Percentiles rank a stretch among this genome's conserved stretches.
phyloP scores from a whole-genome alignment of 2,888 invertebrate species.

The Heterodera filipjevi region DNA sequence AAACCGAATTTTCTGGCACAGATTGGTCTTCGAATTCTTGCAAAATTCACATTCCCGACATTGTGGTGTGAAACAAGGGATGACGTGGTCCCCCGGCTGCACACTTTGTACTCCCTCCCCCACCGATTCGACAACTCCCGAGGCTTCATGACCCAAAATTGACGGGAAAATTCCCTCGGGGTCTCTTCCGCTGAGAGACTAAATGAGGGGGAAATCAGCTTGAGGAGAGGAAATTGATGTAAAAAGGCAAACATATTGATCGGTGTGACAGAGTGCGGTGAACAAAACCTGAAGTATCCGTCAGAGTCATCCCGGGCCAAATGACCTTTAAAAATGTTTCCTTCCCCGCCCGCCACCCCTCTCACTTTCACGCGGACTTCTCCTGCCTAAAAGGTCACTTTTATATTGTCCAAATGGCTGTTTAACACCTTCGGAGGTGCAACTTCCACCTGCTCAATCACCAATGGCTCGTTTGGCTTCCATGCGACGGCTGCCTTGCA shows the following conservation, averaged over 20 bases:
- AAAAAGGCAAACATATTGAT: slow-evolving; percentile 19
- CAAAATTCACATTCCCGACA: slow-evolving; percentile 96
- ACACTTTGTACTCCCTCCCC: slow-evolving; percentile 75
- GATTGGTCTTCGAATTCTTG: slow-evolving; percentile 89
- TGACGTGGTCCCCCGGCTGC: slow-evolving; percentile 70
- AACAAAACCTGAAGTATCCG: slow-evolving; percentile 32
- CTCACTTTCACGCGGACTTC: slow-evolving; percentile 74
- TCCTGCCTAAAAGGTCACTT: slow-evolving; percentile 72
- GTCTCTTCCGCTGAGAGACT: slow-evolving; percentile 75
- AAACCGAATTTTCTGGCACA: slow-evolving; percentile 90
- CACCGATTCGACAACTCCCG: slow-evolving; percentile 91
- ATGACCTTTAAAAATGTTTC: too few relatives aligned
- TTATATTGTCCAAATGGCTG: slow-evolving; percentile 69
- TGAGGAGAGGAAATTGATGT: neutral
- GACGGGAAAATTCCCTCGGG: slow-evolving; percentile 90
- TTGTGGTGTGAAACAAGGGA: slow-evolving; percentile 93
- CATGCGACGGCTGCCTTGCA: slow-evolving; percentile 88
- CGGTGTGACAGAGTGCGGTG: slow-evolving; percentile 42
- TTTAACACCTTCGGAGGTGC: slow-evolving; percentile 77
- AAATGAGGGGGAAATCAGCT: neutral
- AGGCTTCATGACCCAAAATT: slow-evolving; percentile 91
- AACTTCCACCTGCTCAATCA: slow-evolving; percentile 88
- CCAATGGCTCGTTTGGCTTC: slow-evolving; percentile 85
- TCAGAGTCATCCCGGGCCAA: neutral
- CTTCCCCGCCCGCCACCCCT: neutral